Percentiles rank a stretch among this genome's conserved stretches.
Conservation (phyloP, 2,797 vertebrate species). For the Pangasius larnaudii region DNA sequence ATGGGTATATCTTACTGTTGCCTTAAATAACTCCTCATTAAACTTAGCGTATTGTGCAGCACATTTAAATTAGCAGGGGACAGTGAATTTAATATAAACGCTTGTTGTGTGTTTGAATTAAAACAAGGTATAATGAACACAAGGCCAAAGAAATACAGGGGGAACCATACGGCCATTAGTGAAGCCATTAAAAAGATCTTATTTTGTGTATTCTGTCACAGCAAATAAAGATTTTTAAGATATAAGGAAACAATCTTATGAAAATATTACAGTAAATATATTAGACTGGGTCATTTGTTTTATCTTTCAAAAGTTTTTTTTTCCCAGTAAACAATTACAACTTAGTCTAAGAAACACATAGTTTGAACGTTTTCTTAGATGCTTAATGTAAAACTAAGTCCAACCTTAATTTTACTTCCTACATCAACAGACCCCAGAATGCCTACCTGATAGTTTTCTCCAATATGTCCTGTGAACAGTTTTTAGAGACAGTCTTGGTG, state of each 20-base stretch:
- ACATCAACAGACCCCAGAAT: background rate
- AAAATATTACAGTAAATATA: background rate
- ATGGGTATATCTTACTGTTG: background rate
- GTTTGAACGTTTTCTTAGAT: background rate
- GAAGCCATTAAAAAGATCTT: background rate
- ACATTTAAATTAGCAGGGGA: constrained; percentile 4
- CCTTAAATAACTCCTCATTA: background rate
- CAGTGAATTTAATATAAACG: background rate
- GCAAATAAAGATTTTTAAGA: background rate
- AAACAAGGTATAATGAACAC: background rate
- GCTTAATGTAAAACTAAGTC: background rate
- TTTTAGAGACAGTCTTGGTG: constrained; percentile 25
- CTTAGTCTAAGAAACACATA: background rate
- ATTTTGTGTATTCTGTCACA: background rate
- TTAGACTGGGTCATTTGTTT: background rate
- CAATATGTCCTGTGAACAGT: constrained; percentile 26
- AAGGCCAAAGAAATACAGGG: background rate
- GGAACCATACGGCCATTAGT: background rate
- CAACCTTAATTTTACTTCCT: background rate
- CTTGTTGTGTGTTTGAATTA: background rate
- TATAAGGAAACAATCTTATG: background rate
- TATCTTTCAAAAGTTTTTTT: background rate
- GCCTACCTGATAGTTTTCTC: constrained; percentile 47
- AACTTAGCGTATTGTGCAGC: background rate
- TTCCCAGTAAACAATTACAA: background rate